phyloP scores from a whole-genome alignment of 2,888 invertebrate species.

The Norana najaformis region DNA sequence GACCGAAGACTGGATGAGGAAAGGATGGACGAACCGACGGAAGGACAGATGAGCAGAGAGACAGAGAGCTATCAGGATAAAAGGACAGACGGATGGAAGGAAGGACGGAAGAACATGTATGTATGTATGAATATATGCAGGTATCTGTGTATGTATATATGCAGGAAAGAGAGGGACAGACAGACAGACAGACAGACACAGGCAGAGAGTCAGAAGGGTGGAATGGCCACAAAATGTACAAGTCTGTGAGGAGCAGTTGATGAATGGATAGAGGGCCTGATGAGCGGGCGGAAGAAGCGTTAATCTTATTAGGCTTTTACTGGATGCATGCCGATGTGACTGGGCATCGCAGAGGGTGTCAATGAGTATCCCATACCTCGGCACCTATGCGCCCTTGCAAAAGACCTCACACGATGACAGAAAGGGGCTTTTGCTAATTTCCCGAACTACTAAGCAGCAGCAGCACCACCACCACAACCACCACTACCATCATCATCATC shows the following conservation, averaged over 20 bases:
- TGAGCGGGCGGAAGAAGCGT: not conserved
- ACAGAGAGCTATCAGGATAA: not conserved
- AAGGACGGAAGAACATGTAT: too few relatives aligned
- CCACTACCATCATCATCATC: too few relatives aligned
- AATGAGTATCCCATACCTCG: not conserved
- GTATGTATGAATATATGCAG: too few relatives aligned
- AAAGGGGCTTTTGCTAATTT: too few relatives aligned
- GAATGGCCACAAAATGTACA: too few relatives aligned
- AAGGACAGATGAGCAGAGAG: not conserved
- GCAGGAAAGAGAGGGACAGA: not conserved
- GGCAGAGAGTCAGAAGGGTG: not conserved
- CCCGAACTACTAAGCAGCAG: too few relatives aligned
- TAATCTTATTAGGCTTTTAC: constrained; percentile 2
- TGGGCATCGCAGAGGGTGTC: not conserved
- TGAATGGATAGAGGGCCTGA: not conserved
- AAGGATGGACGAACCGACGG: too few relatives aligned
- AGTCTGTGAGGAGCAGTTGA: not conserved
- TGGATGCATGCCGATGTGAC: not conserved
- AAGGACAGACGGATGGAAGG: not conserved
- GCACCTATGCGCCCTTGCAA: not conserved
- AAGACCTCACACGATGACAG: too few relatives aligned
- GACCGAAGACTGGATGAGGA: too few relatives aligned
- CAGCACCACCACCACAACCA: too few relatives aligned
- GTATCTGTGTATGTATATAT: too few relatives aligned
- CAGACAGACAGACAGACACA: not conserved